A percentile compares a stretch with the other conserved stretches of the same genome.
phyloP scores from a whole-genome alignment of 1,140 invertebrate species.

The Drosophila truncata region DNA sequence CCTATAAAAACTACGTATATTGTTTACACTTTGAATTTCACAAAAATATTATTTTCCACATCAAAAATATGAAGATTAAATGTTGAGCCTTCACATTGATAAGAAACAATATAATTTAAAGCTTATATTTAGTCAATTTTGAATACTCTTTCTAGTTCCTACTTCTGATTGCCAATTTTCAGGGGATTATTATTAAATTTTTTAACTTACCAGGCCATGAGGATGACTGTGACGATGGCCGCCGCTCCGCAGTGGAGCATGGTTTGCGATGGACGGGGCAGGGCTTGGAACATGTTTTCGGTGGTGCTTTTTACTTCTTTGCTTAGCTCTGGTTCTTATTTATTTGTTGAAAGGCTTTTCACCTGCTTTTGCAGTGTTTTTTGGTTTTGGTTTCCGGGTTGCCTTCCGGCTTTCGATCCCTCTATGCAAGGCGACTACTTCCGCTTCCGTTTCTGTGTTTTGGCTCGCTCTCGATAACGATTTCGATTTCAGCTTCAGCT shows the following conservation, averaged over 20 bases:
- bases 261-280: constrained; percentile 56
- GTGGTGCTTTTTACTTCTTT: background rate
- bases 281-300: constrained; percentile 57
- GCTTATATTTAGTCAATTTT: background rate
- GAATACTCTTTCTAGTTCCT: background rate
- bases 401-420: constrained; percentile 1
- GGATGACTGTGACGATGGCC: constrained; percentile 46
- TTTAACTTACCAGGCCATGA: constrained; percentile 66
- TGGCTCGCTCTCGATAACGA: constrained; percentile 9
- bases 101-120: constrained; percentile 1
- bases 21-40: background rate
- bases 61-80: background rate
- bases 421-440: constrained; percentile 17
- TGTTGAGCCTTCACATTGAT: constrained; percentile 4
- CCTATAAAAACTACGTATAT: too few relatives aligned
- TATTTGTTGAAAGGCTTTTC: background rate
- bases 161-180: background rate
- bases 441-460: constrained; percentile 12
- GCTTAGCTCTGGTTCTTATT: background rate
- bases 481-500: constrained; percentile 4
- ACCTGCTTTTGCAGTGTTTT: background rate
- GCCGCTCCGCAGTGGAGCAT: constrained; percentile 45
- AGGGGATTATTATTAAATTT: background rate
- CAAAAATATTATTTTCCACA: background rate
- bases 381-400: constrained; percentile 7